A percentile compares a stretch with the other conserved stretches of the same genome.
Evolutionary conservation across 2,797 vertebrate genomes (phyloP).

Genomic region (Ibycter americanus): DNA sequence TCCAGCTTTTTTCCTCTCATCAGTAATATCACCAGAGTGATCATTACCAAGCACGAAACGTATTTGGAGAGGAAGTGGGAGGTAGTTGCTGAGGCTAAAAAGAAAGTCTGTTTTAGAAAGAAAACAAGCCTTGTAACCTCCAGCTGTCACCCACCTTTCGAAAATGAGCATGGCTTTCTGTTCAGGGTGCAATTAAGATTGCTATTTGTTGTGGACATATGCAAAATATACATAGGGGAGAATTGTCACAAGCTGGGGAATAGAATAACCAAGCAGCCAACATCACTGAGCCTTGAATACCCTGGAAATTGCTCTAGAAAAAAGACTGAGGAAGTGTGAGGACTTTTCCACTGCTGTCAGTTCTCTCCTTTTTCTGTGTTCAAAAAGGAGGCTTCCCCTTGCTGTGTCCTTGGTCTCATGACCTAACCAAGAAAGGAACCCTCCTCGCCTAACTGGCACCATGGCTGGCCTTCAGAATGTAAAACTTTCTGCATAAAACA

Average conservation of each 20-base stretch:
- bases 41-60: not conserved
- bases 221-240: not conserved
- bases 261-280: not conserved
- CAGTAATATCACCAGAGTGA: not conserved
- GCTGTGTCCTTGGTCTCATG: not conserved
- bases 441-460: not conserved
- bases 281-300: not conserved
- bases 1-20: not conserved
- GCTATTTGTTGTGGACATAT: not conserved
- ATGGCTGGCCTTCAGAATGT: not conserved
- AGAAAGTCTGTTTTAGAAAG: not conserved
- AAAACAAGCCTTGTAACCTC: not conserved
- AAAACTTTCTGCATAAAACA: not conserved
- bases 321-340: not conserved
- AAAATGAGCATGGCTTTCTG: not conserved
- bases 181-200: not conserved
- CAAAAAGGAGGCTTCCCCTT: not conserved
- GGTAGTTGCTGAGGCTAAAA: not conserved
- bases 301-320: not conserved
- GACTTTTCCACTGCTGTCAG: not conserved
- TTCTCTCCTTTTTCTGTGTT: not conserved
- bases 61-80: conserved; percentile 16
- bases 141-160: not conserved
- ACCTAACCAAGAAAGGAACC: not conserved
- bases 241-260: not conserved